Base-by-base conservation (phyloP, 2,113 vertebrate species). In the Pelecanoides urinatrix region DNA sequence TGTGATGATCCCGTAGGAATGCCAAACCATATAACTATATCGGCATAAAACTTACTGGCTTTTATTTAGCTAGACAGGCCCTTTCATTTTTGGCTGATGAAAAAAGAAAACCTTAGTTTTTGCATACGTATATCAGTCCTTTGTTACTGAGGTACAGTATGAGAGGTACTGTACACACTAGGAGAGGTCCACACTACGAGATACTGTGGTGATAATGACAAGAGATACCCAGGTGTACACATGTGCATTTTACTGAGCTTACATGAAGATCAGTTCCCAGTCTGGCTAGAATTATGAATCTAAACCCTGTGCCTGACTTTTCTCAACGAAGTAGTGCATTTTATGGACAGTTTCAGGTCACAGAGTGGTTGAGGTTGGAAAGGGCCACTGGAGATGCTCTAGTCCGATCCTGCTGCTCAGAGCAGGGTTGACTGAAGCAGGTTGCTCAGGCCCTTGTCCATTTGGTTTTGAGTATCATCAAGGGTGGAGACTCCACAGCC, bases 81-180 rank as follows among this genome's bases (percentile, higher is more conserved):
- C 38, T 84, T 74, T 59, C 15, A 1, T 38, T 86, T 68, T 52
- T 34, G 91, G 45, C 52, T 75, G 47, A 21, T 52, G 44, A 34
- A 67, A 65, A 55, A 44, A 44, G 13, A 2, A 16, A 17, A 25
- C 14, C 20, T 21, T 23, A 8, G 20, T 32, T 74, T 58, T 72
- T 53, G 12, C 0, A 0, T 23, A 3, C 21, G 13, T 2, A 2
- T 16, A 16, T 78, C 36, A 72, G 27, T 9, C 36, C n/a, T 44
- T 59, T 74, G 23, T 47, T 90, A 30, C 58, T 16, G 38, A 53
- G 70, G 59, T 34, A 20, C 38, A 3, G 3, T 13, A 49, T 34
- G n/a, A n/a, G n/a, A n/a, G n/a, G n/a, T n/a, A n/a, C n/a, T n/a
- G n/a, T n/a, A n/a, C n/a, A n/a, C n/a, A n/a, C n/a, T n/a, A n/a